These are phyloP conservation scores for Aphaenogaster ashmeadi DNA, from an alignment of 1,140 invertebrate species.

Conservation along the genomic window DNA sequence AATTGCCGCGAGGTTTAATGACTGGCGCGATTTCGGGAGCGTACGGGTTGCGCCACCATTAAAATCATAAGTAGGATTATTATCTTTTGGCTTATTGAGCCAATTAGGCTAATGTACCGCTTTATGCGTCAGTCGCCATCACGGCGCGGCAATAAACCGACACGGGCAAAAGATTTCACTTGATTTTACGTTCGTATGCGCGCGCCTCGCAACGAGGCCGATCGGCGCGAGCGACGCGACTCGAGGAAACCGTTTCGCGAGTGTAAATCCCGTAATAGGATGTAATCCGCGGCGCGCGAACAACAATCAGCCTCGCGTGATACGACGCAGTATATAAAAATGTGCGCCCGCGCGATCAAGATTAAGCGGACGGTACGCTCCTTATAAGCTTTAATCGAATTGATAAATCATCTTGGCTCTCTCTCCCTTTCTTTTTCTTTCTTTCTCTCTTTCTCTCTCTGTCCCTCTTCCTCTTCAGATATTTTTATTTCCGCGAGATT, in stretches of 20 bases:
- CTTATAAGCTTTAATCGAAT: conserved; percentile 84
- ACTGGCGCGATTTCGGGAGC: conserved; percentile 23
- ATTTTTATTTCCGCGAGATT: conserved; percentile 77
- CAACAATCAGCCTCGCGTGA: conserved; percentile 80
- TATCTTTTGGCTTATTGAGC: conserved; percentile 22
- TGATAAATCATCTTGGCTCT: conserved; percentile 80
- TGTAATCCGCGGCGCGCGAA: conserved; percentile 60
- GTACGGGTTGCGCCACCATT: background rate
- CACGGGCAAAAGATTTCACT: conserved; percentile 26
- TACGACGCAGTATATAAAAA: conserved; percentile 81
- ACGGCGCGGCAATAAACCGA: conserved; percentile 1
- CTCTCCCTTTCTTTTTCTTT: background rate
- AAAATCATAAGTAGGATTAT: conserved; percentile 47
- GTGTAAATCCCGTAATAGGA: conserved; percentile 43
- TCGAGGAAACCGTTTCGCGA: conserved; percentile 16
- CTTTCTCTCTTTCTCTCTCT: background rate
- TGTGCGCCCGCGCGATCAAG: conserved; percentile 76
- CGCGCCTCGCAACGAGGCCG: background rate
- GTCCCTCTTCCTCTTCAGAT: conserved; percentile 60
- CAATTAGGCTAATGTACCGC: conserved; percentile 50
- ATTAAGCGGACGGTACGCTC: conserved; percentile 78
- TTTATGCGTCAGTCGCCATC: conserved; percentile 10
- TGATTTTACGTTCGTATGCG: conserved; percentile 41
- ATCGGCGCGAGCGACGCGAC: background rate
- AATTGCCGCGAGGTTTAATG: conserved; percentile 37